A percentile compares a stretch with the other conserved stretches of the same genome.
phyloP scores from a whole-genome alignment of 1,140 invertebrate species.

The Drusus annulatus region DNA sequence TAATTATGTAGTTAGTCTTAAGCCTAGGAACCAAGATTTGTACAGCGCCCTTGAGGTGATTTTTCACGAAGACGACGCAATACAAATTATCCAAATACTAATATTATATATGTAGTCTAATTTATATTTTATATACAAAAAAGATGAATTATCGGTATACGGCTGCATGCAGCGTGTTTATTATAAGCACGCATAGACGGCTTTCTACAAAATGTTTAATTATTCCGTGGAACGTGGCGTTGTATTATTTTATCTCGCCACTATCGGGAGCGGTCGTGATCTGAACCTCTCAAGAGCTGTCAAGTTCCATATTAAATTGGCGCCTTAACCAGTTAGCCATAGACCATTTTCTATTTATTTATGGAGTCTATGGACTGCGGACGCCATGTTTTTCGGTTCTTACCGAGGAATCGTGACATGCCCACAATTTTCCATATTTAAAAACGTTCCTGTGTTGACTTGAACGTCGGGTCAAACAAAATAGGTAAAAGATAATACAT shows the following conservation, averaged over 20 bases:
- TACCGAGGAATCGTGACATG: conserved; percentile 18
- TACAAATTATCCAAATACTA: too few relatives aligned
- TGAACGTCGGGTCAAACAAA: too few relatives aligned
- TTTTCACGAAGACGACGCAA: too few relatives aligned
- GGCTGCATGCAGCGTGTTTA: too few relatives aligned
- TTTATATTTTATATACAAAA: too few relatives aligned
- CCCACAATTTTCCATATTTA: neutral
- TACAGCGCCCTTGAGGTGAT: too few relatives aligned
- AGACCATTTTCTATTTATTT: conserved; percentile 9
- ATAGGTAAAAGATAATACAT: too few relatives aligned
- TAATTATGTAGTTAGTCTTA: too few relatives aligned
- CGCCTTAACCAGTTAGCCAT: conserved; percentile 34
- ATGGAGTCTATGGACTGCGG: neutral
- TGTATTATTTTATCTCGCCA: neutral
- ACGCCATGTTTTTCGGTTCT: conserved; percentile 1
- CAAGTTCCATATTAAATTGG: conserved; percentile 45
- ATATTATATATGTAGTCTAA: too few relatives aligned
- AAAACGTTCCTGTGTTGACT: neutral
- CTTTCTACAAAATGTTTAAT: conserved; percentile 25
- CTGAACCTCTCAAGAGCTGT: conserved; percentile 48
- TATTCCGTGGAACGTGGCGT: neutral
- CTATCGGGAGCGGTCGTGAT: conserved; percentile 43
- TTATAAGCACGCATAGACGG: neutral
- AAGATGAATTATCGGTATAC: too few relatives aligned
- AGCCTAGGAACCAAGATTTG: too few relatives aligned